Percentiles rank a stretch among this genome's conserved stretches.
Conservation (phyloP, 2,113 vertebrate genomes). For the Blennius ocellaris region DNA sequence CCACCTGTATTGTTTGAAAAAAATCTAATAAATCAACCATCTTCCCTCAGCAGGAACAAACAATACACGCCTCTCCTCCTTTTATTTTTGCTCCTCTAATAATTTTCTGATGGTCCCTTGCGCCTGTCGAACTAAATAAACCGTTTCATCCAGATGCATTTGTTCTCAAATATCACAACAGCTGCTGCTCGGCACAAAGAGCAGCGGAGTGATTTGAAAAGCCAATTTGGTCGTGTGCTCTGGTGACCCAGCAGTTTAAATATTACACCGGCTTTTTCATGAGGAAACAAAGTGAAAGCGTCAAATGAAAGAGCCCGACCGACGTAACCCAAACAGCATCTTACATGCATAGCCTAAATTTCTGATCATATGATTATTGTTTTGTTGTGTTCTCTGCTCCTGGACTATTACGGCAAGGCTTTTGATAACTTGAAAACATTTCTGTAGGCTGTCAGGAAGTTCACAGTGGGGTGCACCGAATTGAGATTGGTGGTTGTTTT, state of each 20-base stretch:
- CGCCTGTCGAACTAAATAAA: constrained; percentile 16
- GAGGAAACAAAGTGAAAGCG: constrained; percentile 43
- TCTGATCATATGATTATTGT: constrained; percentile 69
- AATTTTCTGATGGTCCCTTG: not conserved
- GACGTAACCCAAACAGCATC: constrained; percentile 44
- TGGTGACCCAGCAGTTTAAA: constrained; percentile 37
- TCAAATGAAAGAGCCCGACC: constrained; percentile 35
- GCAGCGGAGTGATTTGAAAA: constrained; percentile 17
- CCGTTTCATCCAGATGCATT: constrained; percentile 26
- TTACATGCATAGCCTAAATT: constrained; percentile 52
- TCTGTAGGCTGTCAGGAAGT: constrained; percentile 88
- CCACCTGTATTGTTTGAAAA: not conserved
- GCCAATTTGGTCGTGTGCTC: constrained; percentile 37
- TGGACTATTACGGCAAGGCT: constrained; percentile 89
- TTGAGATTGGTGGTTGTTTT: constrained; percentile 85
- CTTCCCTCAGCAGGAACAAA: not conserved
- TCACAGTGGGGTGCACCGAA: constrained; percentile 84
- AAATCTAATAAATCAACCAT: not conserved
- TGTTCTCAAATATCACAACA: constrained; percentile 8
- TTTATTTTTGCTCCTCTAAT: constrained; percentile 6
- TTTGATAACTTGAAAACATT: constrained; percentile 89
- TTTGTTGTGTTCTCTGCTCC: constrained; percentile 81
- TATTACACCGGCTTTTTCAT: constrained; percentile 24
- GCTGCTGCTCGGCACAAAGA: constrained; percentile 3
- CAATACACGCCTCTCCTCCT: not conserved